Percentiles rank a stretch among this genome's conserved stretches.
Evolutionary conservation across 2,113 vertebrate species (phyloP).

Genomic region (Pavo muticus): DNA sequence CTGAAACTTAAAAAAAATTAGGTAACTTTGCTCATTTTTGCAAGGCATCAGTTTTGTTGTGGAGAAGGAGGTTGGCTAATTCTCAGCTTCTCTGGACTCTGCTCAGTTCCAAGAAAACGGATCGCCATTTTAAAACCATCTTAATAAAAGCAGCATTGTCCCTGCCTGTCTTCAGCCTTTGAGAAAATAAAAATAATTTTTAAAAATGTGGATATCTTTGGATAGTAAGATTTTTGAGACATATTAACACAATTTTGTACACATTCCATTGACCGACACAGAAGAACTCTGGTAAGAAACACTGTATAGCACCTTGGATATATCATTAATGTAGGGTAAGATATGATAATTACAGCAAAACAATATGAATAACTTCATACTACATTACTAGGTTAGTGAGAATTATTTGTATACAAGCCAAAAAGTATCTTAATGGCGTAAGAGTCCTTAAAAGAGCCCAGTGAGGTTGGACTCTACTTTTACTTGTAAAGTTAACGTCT

Average conservation of each 20-base stretch:
- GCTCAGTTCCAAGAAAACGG: neutral
- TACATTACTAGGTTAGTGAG: neutral
- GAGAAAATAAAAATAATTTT: neutral
- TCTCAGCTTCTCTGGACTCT: neutral
- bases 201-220: neutral
- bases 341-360: neutral
- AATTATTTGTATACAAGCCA: neutral
- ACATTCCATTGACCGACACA: fast-evolving
- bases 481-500: neutral
- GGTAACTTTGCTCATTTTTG: neutral
- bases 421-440: neutral
- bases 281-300: neutral
- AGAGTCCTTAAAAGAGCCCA: neutral
- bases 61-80: neutral
- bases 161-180: neutral
- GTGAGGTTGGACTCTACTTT: neutral
- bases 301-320: neutral
- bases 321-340: neutral
- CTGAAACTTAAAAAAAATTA: neutral
- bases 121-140: fast-evolving
- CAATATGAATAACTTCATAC: neutral
- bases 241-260: neutral
- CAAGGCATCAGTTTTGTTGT: fast-evolving
- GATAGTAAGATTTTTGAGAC: neutral
- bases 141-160: neutral